phyloP scores from a whole-genome alignment of 2,113 vertebrate species.

The Prionailurus viverrinus region DNA sequence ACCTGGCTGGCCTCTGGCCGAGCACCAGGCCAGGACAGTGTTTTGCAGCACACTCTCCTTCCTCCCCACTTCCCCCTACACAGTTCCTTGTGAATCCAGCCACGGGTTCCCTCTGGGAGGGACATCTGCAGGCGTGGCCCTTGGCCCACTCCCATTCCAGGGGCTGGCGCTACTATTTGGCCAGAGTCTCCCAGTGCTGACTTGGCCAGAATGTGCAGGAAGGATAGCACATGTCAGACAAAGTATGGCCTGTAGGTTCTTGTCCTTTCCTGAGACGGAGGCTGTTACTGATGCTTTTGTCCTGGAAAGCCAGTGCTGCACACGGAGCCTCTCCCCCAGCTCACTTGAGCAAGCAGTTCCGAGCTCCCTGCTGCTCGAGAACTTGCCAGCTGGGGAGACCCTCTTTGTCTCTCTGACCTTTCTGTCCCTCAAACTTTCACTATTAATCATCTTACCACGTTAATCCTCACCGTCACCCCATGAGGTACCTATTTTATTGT shows the following conservation, averaged over 20 bases:
- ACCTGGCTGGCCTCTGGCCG: neutral
- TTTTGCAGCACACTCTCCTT: neutral
- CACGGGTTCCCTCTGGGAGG: neutral
- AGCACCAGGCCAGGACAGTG: neutral
- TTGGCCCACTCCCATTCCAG: neutral
- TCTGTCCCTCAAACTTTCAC: neutral
- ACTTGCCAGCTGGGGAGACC: neutral
- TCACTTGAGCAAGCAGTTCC: neutral
- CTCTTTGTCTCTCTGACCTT: neutral
- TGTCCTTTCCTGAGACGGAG: neutral
- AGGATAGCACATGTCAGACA: neutral
- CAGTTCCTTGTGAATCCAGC: neutral
- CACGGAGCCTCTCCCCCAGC: neutral
- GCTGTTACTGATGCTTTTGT: neutral
- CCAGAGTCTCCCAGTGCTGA: neutral
- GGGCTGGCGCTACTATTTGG: neutral
- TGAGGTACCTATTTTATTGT: neutral
- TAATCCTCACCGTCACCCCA: neutral
- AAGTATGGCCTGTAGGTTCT: neutral
- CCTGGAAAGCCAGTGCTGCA: neutral
- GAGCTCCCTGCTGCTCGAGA: neutral
- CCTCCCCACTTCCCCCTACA: neutral
- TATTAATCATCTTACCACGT: neutral
- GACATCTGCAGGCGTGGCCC: neutral
- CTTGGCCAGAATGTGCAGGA: neutral